Conservation (phyloP, 1,140 invertebrate species). For the Ectropis grisescens region DNA sequence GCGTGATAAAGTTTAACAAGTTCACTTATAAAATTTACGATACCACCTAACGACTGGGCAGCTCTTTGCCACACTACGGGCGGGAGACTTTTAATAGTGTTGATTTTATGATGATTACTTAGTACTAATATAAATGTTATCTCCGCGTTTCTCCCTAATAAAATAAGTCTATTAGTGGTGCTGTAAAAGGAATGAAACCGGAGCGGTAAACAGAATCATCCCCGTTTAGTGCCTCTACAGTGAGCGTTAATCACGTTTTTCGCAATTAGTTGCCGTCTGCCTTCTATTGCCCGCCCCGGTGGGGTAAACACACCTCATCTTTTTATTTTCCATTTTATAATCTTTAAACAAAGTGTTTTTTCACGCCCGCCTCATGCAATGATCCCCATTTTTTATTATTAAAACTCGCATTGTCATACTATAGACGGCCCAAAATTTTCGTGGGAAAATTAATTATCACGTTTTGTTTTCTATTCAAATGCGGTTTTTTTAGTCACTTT, state of each 20-base stretch:
- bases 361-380: conserved; percentile 9
- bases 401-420: no score
- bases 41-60: neutral
- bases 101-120: conserved; percentile 40
- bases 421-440: no score
- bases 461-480: no score
- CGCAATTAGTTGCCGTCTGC: conserved; percentile 46
- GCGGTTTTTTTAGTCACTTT: no score
- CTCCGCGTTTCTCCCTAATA: conserved; percentile 33
- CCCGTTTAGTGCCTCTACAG: conserved; percentile 37
- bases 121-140: conserved; percentile 36
- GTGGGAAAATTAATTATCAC: no score
- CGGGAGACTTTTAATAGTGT: conserved; percentile 17
- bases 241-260: conserved; percentile 57
- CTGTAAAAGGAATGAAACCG: conserved; percentile 37
- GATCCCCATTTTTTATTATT: no score
- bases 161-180: conserved; percentile 44
- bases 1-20: neutral
- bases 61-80: neutral
- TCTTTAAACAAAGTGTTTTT: conserved; percentile 20
- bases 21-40: neutral
- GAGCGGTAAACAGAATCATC: conserved; percentile 32
- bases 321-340: conserved; percentile 24
- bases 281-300: conserved; percentile 33
- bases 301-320: conserved; percentile 31